Evolutionary conservation across 2,797 vertebrate genomes (phyloP), one percentile per base, ranked within the genome.

Genomic region (Acanthurus lineatus): DNA sequence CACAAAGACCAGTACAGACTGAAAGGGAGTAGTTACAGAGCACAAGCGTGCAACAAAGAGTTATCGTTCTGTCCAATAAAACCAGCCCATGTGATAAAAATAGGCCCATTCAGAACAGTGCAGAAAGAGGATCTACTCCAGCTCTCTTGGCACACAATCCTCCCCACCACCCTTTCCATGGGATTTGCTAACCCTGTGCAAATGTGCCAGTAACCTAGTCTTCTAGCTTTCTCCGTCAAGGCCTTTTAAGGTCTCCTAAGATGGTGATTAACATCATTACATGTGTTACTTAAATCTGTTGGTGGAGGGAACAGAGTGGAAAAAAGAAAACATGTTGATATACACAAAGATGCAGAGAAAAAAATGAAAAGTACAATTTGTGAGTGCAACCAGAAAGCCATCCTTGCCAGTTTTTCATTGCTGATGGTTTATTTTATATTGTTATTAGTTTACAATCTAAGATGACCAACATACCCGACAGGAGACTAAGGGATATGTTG

Each of bases 121-220:
- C 3, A 69, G 75, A 84, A 74, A 75, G 75, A 88, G 70, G 86
- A 88, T 90, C 78, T 84, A 75, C 86, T 83, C 20, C 78, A 69
- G 51, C 63, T 69, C 81, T 74, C 65, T 70, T 84, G 65, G 85
- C 83, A 89, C 80, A 75, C 49, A 86, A 90, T 88, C 82, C 82
- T 70, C 58, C 56, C 38, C 62, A 47, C 48, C 72, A 66, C 64
- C 53, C 64, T 73, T 81, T 74, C 25, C 20, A 78, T 83, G 80
- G 89, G 86, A 88, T 87, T 87, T 84, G 64, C 73, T 72, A 83
- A 82, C 60, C 48, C 35, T 75, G 70, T 71, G 76, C 69, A 76
- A 82, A 85, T 85, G 82, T 81, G 76, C 82, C 81, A 89, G 57
- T 89, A 82, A 87, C 86, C 79, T 76, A 69, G 77, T 88, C 83